phyloP scores from a whole-genome alignment of 2,113 vertebrate genomes.

The Phocoena sinus region DNA sequence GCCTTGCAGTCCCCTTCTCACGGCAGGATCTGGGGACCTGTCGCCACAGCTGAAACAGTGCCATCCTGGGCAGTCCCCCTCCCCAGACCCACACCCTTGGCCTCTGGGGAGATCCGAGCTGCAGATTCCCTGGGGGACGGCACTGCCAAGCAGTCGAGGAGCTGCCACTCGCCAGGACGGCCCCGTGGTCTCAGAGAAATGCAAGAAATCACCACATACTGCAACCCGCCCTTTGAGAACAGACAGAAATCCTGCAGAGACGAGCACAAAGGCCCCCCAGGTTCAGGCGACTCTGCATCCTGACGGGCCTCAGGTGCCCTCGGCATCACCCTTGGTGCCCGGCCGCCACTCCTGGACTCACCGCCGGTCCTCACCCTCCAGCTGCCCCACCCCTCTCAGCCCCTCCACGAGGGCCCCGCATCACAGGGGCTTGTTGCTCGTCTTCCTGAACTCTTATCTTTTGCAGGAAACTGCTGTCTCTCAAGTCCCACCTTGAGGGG shows the following conservation, averaged over 20 bases:
- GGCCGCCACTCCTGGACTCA: neutral
- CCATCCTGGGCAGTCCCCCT: accelerated
- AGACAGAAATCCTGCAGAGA: neutral
- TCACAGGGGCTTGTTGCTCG: neutral
- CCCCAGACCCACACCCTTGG: accelerated
- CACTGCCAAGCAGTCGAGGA: neutral
- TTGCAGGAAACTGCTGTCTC: neutral
- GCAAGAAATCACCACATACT: neutral
- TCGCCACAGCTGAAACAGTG: accelerated
- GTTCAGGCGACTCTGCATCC: neutral
- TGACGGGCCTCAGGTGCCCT: neutral
- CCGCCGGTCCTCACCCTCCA: neutral
- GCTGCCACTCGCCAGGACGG: neutral
- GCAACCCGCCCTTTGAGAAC: neutral
- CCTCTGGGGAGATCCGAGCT: neutral
- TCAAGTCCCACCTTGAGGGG: neutral
- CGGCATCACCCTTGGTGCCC: neutral
- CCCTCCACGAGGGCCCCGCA: no score
- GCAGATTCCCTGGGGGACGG: accelerated
- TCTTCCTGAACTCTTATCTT: neutral
- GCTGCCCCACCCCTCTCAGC: no score
- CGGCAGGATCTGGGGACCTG: constrained; percentile 48
- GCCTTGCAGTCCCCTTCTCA: constrained; percentile 68
- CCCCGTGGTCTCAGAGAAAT: neutral
- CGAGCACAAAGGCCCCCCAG: accelerated